These are phyloP conservation scores for Chrysogorgia sp. DNA, from an alignment of 92 coral and sea anemone genomes.

Conservation along the genomic window DNA sequence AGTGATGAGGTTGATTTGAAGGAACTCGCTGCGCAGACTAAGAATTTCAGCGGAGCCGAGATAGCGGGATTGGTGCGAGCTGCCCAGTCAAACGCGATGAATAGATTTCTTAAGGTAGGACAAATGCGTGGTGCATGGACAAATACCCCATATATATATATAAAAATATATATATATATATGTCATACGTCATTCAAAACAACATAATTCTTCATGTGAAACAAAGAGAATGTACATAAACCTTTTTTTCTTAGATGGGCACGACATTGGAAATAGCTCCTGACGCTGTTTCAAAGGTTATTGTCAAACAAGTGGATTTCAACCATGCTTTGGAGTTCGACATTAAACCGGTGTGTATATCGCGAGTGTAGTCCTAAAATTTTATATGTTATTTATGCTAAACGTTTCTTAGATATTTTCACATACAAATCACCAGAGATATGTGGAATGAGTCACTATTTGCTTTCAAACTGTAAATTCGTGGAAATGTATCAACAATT, in stretches of 20 bases:
- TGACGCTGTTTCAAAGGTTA: constrained; percentile 77
- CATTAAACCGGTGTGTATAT: constrained; percentile 80
- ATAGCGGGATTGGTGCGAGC: constrained; percentile 97
- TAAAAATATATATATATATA: not conserved
- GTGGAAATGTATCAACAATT: not conserved
- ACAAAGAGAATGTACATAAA: too few species aligned
- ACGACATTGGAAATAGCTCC: constrained; percentile 96
- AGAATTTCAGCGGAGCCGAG: constrained; percentile 99
- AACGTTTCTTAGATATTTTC: too few species aligned
- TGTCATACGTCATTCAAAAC: too few species aligned
- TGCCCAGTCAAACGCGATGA: constrained; percentile 97
- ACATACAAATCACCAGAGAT: too few species aligned
- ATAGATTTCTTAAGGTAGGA: constrained; percentile 82
- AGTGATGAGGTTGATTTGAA: constrained; percentile 75
- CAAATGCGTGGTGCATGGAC: too few species aligned
- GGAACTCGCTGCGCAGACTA: constrained; percentile 87
- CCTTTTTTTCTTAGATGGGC: constrained; percentile 63
- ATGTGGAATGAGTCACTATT: too few species aligned
- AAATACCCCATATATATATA: not conserved
- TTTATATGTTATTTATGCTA: too few species aligned
- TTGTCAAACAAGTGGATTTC: constrained; percentile 80
- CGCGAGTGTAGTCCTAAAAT: not conserved
- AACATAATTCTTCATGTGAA: too few species aligned
- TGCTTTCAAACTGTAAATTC: too few species aligned
- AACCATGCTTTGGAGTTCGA: constrained; percentile 89